Base-by-base conservation (phyloP, 2,113 vertebrate species). In the Corydoras maculifer region DNA sequence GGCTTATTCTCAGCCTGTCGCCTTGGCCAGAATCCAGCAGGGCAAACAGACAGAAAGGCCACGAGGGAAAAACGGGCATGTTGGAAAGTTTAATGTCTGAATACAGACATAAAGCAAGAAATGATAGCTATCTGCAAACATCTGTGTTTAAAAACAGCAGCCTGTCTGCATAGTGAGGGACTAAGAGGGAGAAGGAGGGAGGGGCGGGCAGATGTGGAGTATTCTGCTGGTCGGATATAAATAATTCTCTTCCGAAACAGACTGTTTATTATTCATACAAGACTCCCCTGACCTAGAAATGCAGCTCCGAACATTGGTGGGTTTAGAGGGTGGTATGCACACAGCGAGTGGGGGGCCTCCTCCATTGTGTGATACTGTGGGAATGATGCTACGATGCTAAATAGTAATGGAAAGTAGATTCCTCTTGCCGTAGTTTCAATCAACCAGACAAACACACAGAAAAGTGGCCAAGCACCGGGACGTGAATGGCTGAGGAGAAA, bases 181-280 rank as follows among this genome's bases (percentile, higher is more conserved):
- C 58, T 53, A 53, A 59, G 51, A 62, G 18, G 29, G 29, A 58
- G 68, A 50, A 43, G 54, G 9, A 14, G 53, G 43, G 31, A 55
- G 25, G 31, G 67, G 51, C 30, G 50, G 58, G 70, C 62, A 63
- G 62, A 57, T 9, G 58, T 78, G 77, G 5, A 53, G 9, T 10
- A 53, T 14, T 77, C 59, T 15, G 70, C 75, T 53, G 4, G 31
- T 13, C 48, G 29, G 74, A 81, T 83, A 88, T 87, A 86, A 90
- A 88, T 88, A 89, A 85, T 87, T 85, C 81, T 65, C 69, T 61
- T 84, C 77, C 84, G 78, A 80, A 86, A 68, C 79, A 81, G 79
- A 80, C 80, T 86, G 77, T 84, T 86, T 85, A 90, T 87, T 88
- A 89, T 88, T 87, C 87, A 89, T 88, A 84, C 80, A 78, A 84